These are phyloP conservation scores for Pterobdella sp. DNA, from an alignment of 2,888 invertebrate genomes.

Conservation along the genomic window DNA sequence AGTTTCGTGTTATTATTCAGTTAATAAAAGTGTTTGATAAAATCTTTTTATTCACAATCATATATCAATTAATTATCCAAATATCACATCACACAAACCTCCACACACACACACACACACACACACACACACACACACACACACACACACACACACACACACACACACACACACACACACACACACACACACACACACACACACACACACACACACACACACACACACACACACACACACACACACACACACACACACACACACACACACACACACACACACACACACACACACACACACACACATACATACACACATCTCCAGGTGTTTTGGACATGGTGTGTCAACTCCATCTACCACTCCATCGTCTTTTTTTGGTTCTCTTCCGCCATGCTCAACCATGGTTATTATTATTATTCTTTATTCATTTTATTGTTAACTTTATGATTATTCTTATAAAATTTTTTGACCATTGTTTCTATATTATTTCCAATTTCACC, in stretches of 20 bases:
- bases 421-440: not conserved
- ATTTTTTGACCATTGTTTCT: not conserved
- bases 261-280: constrained; percentile 18
- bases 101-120: constrained; percentile 16
- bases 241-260: constrained; percentile 19
- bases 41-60: too few species aligned
- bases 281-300: constrained; percentile 21
- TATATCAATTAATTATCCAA: too few species aligned
- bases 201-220: constrained; percentile 17
- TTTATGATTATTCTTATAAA: not conserved
- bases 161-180: constrained; percentile 16
- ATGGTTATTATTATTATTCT: constrained; percentile 55
- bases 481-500: not conserved
- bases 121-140: constrained; percentile 21
- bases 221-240: constrained; percentile 12
- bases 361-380: constrained; percentile 91
- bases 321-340: constrained; percentile 92
- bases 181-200: constrained; percentile 15
- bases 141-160: constrained; percentile 15
- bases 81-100: too few species aligned
- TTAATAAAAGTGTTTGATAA: too few species aligned
- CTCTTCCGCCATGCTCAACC: constrained; percentile 65
- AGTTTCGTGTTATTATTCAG: too few species aligned
- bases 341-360: constrained; percentile 82
- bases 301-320: constrained; percentile 12